Evolutionary conservation across 2,113 vertebrate genomes (phyloP).

Genomic region (Glaucomys volans): DNA sequence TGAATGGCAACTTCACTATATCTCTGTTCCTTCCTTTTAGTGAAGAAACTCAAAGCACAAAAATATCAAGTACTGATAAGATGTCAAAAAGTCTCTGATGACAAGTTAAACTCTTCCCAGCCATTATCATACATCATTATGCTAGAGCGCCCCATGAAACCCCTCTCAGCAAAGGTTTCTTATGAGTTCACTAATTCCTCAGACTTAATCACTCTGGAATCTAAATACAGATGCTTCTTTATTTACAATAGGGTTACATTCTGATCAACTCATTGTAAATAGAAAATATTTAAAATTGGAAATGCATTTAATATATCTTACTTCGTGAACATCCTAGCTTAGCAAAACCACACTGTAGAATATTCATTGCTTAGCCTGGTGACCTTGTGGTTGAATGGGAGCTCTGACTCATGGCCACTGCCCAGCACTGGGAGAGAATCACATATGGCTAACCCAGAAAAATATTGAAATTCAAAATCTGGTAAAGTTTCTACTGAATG

Average conservation of each 20-base stretch:
- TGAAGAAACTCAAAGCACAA: not conserved
- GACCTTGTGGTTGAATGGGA: not conserved
- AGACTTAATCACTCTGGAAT: not conserved
- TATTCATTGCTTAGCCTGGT: not conserved
- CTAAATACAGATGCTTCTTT: not conserved
- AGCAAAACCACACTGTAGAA: too few relatives aligned
- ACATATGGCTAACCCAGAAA: not conserved
- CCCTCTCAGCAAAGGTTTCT: not conserved
- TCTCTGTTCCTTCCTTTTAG: not conserved
- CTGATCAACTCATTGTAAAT: not conserved
- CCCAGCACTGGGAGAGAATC: not conserved
- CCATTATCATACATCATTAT: not conserved
- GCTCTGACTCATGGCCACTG: not conserved
- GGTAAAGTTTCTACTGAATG: not conserved
- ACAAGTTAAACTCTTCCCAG: not conserved
- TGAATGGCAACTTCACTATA: not conserved
- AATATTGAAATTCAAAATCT: not conserved
- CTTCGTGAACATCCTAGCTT: not conserved
- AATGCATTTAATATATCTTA: not conserved
- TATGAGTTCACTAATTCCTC: not conserved
- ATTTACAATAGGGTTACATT: not conserved
- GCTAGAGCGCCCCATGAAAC: not conserved
- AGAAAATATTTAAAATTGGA: not conserved
- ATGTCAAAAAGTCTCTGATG: not conserved
- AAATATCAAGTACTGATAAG: not conserved